Conservation (phyloP, 2,888 invertebrate genomes). For the Drosophila limbata region DNA sequence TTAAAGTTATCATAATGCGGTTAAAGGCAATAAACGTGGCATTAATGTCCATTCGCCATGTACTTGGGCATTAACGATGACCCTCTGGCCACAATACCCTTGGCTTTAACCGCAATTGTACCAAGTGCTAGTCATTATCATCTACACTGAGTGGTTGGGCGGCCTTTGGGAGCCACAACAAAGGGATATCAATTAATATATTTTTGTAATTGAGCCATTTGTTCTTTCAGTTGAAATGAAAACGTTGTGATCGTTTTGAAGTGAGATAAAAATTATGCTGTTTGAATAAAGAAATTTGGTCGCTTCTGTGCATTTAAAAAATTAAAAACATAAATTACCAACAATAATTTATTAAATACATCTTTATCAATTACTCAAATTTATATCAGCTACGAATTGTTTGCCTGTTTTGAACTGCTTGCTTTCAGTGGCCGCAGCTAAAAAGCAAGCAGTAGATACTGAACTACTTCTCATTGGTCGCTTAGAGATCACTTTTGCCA, state of each 20-base stretch:
- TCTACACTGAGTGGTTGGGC: background rate
- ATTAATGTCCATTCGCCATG: slow-evolving; percentile 61
- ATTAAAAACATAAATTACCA: no score
- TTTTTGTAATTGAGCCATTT: slow-evolving; percentile 19
- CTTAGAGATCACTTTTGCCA: no score
- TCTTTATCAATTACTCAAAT: no score
- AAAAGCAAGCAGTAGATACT: no score
- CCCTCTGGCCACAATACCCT: slow-evolving; percentile 27
- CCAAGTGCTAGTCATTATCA: slow-evolving; percentile 48
- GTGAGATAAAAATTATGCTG: background rate
- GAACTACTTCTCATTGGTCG: no score
- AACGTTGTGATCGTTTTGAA: background rate
- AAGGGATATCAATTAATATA: slow-evolving; percentile 26
- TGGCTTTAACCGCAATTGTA: slow-evolving; percentile 43
- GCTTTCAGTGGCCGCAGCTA: no score
- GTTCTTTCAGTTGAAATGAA: background rate
- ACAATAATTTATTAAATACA: no score
- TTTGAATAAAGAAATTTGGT: no score
- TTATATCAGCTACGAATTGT: no score
- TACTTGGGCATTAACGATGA: slow-evolving; percentile 39
- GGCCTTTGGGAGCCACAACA: background rate
- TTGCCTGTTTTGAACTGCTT: no score
- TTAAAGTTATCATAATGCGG: slow-evolving; percentile 80
- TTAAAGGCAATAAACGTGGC: slow-evolving; percentile 78
- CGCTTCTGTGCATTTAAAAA: no score